These are phyloP conservation scores for Poecilobothrus nobilitatus DNA, from an alignment of 2,888 invertebrate genomes.

Conservation along the genomic window DNA sequence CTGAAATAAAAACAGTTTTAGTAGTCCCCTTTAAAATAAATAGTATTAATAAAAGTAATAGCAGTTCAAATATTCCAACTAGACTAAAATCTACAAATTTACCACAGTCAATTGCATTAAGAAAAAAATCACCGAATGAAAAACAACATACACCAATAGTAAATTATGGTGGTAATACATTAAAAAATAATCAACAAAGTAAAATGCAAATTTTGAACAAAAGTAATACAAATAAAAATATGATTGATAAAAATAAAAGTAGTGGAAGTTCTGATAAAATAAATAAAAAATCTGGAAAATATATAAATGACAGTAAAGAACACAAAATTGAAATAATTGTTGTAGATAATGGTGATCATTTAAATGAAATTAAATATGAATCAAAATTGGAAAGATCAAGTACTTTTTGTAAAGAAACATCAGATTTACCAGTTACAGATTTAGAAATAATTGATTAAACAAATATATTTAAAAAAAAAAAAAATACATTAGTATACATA, in stretches of 20 bases:
- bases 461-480: neutral
- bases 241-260: neutral
- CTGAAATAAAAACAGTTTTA: neutral
- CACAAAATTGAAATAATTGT: conserved; percentile 20
- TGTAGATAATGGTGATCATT: conserved; percentile 22
- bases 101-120: neutral
- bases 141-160: neutral
- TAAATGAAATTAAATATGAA: conserved; percentile 25
- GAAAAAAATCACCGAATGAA: neutral
- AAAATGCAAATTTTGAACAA: neutral
- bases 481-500: neutral
- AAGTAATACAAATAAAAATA: neutral
- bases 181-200: neutral
- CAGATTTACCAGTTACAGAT: conserved; percentile 39
- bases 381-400: conserved; percentile 44
- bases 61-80: conserved; percentile 40
- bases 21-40: neutral
- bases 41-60: neutral
- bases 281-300: conserved; percentile 11
- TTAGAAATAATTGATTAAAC: conserved; percentile 41
- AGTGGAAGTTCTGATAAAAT: neutral
- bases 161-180: neutral
- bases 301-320: neutral
- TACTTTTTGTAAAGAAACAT: conserved; percentile 43
- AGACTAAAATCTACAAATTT: conserved; percentile 19